Evolutionary conservation across 2,888 invertebrate genomes (phyloP).

Genomic region (Odiellus spinosus): DNA sequence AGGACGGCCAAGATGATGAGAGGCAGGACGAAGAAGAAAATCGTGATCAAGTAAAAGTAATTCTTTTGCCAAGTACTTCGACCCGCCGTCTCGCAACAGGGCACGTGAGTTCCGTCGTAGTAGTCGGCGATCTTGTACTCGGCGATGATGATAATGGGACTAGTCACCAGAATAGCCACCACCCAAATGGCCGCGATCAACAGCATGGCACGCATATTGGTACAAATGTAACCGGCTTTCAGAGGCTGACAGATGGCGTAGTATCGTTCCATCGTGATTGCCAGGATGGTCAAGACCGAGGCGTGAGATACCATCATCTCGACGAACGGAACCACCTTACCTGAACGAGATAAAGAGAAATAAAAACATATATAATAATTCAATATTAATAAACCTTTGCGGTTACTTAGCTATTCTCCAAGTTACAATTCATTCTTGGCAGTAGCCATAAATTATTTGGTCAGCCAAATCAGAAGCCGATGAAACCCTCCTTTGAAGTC

Average conservation of each 20-base stretch:
- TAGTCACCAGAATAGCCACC: constrained; percentile 25
- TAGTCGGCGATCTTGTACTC: constrained; percentile 54
- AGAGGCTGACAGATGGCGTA: constrained; percentile 84
- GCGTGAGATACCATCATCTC: constrained; percentile 83
- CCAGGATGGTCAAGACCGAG: constrained; percentile 77
- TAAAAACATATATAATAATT: neutral
- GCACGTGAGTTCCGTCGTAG: constrained; percentile 50
- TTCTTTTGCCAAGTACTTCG: constrained; percentile 58
- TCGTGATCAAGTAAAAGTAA: constrained; percentile 56
- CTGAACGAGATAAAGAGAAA: constrained; percentile 36
- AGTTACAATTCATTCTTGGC: no score
- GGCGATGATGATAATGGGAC: constrained; percentile 68
- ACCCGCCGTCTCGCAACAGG: constrained; percentile 62
- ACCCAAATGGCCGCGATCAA: constrained; percentile 30
- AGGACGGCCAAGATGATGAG: constrained; percentile 59
- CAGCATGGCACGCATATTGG: constrained; percentile 26
- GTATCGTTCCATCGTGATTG: constrained; percentile 80
- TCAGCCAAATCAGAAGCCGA: no score
- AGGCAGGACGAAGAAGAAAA: constrained; percentile 69
- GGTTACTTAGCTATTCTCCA: no score
- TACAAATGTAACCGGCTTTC: constrained; percentile 42
- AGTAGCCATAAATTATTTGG: no score
- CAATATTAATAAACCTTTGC: no score
- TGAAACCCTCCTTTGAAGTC: no score
- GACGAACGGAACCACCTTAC: constrained; percentile 79